Evolutionary conservation across 2,113 vertebrate genomes (phyloP), one percentile per base, ranked within the genome.

Genomic region (Xiphophorus maculatus): DNA sequence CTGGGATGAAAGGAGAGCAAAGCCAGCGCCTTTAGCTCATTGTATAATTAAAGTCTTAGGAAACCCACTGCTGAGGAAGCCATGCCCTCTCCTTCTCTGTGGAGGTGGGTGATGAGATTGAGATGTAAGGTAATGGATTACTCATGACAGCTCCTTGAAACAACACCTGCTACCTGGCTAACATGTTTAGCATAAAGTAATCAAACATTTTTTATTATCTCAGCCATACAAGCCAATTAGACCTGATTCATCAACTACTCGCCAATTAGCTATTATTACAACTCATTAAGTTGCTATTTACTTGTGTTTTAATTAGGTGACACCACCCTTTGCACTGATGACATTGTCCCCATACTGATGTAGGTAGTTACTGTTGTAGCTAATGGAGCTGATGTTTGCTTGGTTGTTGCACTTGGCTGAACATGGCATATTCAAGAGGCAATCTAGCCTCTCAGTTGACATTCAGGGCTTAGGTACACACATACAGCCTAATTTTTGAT

Each of bases 131-230:
- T 78, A 66, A 72, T 79, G 72, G 82, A 92, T 93, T 89, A 79
- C 83, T 82, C 84, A 71, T 90, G 91, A 90, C 92, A 93, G 80
- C 72, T 88, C 84, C 75, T 87, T 61, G 75, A 85, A 90, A 90
- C 81, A 87, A 88, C 93, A 94, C 92, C 93, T 94, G 91, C 90
- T 89, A 86, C 88, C 86, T 84, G 81, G 64, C 91, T 93, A 90
- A 92, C 78, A 74, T 14, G 78, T 86, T 93, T 92, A 91, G 91
- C 90, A 89, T 91, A 90, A 93, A 94, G 94, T 93, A 93, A 94
- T 94, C 90, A 93, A 93, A 93, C 83, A 93, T 94, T 92, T 91
- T 90, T 93, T 90, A 93, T 94, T 91, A 93, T 93, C 90, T 90
- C 87, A 90, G 92, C 89, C 91, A 81, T 92, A 82, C 84, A 67